Evolutionary conservation across 2,113 vertebrate genomes (phyloP), one percentile per base, ranked within the genome.

Genomic region (Harpagus bidentatus): DNA sequence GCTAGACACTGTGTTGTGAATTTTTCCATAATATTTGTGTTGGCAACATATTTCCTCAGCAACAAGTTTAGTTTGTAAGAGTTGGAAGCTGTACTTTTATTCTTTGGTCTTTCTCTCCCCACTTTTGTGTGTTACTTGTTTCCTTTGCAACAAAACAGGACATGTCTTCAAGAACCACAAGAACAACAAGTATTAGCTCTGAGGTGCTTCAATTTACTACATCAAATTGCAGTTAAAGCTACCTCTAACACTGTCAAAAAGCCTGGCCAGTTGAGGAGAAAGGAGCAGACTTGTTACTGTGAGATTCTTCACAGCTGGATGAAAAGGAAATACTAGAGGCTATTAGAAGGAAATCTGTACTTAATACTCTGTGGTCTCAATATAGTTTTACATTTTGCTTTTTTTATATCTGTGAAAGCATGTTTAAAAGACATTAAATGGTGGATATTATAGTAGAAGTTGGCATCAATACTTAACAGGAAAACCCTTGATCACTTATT

Each of bases 1-100:
- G 2, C 28, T 58, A 11, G 20, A 8, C 8, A 7, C 10, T 11
- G 19, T 1, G 1, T 13, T 28, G 38, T 14, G 53, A 47, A 6
- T 18, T 40, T 50, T 71, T 59, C 12, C 11, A 11, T 55, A 8
- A 8, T 23, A 6, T 29, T 69, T 38, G 4, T 61, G 23, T 16
- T 59, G 69, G 47, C n/a, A 43, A 20, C 0, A 0, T 13, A 7
- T 56, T 76, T 85, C 36, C 32, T 85, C 18, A 26, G 65, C 16
- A 76, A 16, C 8, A 34, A 81, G 7, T 55, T 70, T 12, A 11
- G 7, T 13, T 45, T 53, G 36, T 34, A 26, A 47, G n/a, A 47
- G 38, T 4, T 62, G 15, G n/a, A 42, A 63, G 38, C 4, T 50
- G 22, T 0, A 0, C 45, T 67, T 76, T 59, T 45, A 5, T 25